Evolutionary conservation across 2,113 vertebrate genomes (phyloP), one percentile per base, ranked within the genome.

Genomic region (Cranoglanis bouderius): DNA sequence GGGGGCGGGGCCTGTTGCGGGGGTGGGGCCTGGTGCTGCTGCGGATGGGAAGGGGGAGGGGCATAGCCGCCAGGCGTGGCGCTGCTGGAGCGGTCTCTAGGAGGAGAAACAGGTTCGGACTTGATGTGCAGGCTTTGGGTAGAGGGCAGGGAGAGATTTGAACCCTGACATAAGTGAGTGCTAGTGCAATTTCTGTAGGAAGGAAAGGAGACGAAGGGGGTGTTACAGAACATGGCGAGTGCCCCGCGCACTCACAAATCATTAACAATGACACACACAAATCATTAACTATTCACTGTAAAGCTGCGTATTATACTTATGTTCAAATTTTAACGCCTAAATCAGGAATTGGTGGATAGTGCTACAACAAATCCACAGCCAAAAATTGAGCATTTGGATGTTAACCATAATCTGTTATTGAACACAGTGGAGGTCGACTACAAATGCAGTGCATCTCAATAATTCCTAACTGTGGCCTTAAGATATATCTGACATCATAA

Each of bases 41-140:
- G 91, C 57, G 85, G 90, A 84, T 90, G 91, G 53, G 90, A 88
- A 21, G 86, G 86, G 67, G 77, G 90, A 4, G 72, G 94, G 78
- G 97, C 97, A 92, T 99, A 99, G 96, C 97, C 97, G 95, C 96
- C 98, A 24, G 97, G 97, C 90, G 98, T 98, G 96, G 91, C 94
- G 95, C 96, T 95, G 94, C 96, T 97, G 96, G 97, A 98, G 95
- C 97, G 98, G 95, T 99, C 98, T 99, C 98, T 99, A 98, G 98
- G 98, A 98, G 98, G 98, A 98, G 98, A 99, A 98, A 99, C 98
- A 98, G 98, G 98, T 99, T 99, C 98, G 97, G 98, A 99, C 98
- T 99, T 99, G 98, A 99, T 99, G 98, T 97, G 98, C 97, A 99
- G 98, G 98, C 98, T 99, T 98, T 99, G 98, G 98, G 98, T 97